These are phyloP conservation scores for Corvus moneduloides DNA, from an alignment of 2,113 vertebrate species.

Conservation along the genomic window DNA sequence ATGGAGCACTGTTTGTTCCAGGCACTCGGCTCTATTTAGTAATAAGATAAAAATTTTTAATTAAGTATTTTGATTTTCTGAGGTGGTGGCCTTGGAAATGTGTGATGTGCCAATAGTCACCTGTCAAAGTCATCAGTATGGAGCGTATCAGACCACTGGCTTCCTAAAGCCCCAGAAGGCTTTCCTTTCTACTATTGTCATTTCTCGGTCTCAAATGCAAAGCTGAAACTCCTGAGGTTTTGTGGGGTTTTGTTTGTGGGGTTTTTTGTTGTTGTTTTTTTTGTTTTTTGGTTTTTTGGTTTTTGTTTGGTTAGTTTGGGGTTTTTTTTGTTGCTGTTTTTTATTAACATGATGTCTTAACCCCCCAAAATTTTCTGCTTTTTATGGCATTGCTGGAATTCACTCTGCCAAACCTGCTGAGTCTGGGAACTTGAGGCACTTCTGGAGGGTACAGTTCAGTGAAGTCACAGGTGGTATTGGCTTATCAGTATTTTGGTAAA, in stretches of 20 bases:
- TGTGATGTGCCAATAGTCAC: neutral
- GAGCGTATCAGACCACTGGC: neutral
- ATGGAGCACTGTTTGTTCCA: constrained; percentile 12
- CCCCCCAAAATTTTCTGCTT: accelerated
- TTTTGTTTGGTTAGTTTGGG: neutral
- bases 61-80: neutral
- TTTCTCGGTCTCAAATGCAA: neutral
- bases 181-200: neutral
- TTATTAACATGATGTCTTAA: accelerated
- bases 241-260: accelerated
- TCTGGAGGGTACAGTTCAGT: neutral
- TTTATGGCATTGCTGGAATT: neutral
- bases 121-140: neutral
- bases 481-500: neutral
- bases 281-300: too few relatives aligned
- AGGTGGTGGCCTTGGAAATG: neutral
- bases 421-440: neutral
- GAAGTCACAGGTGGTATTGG: neutral
- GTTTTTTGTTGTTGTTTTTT: too few relatives aligned
- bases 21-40: neutral
- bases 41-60: neutral
- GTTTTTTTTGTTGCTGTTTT: too few relatives aligned
- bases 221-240: neutral
- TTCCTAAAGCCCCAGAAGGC: neutral
- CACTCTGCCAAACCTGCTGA: neutral